Conservation (phyloP, 1,140 invertebrate species). For the Linepithema humile region DNA sequence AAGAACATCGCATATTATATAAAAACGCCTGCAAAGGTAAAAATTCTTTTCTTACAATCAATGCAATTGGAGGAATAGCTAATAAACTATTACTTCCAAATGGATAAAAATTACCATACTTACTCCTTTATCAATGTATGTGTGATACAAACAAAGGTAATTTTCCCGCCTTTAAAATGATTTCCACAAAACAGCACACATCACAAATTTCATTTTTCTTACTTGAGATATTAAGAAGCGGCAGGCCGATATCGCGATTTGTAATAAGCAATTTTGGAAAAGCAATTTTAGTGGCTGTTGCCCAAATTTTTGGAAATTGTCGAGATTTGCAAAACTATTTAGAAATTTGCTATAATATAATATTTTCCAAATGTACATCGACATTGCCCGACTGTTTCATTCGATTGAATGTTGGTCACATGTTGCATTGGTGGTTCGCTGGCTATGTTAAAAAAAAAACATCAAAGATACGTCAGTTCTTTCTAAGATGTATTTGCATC, state of each 20-base stretch:
- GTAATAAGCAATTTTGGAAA: constrained; percentile 21
- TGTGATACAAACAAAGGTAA: neutral
- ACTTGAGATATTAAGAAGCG: neutral
- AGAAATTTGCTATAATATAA: constrained; percentile 34
- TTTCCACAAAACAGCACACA: neutral
- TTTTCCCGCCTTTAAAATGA: neutral
- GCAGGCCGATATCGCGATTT: neutral
- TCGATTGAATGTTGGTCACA: neutral
- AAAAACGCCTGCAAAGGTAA: neutral
- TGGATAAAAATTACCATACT: neutral
- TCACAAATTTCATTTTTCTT: neutral
- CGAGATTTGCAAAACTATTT: constrained; percentile 24
- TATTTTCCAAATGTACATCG: constrained; percentile 25
- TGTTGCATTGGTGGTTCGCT: neutral
- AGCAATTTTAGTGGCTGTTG: constrained; percentile 26
- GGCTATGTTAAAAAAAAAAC: constrained; percentile 11
- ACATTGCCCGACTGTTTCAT: constrained; percentile 11
- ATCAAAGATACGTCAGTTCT: constrained; percentile 38
- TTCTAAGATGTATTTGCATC: constrained; percentile 23
- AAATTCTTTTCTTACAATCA: neutral
- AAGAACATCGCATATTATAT: neutral
- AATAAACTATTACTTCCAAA: constrained; percentile 14
- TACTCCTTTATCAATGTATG: neutral
- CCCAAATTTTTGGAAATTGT: constrained; percentile 19
- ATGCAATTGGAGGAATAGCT: constrained; percentile 6